A percentile compares a stretch with the other conserved stretches of the same genome.
phyloP scores from a whole-genome alignment of 2,797 vertebrate genomes.

The Numenius phaeopus region DNA sequence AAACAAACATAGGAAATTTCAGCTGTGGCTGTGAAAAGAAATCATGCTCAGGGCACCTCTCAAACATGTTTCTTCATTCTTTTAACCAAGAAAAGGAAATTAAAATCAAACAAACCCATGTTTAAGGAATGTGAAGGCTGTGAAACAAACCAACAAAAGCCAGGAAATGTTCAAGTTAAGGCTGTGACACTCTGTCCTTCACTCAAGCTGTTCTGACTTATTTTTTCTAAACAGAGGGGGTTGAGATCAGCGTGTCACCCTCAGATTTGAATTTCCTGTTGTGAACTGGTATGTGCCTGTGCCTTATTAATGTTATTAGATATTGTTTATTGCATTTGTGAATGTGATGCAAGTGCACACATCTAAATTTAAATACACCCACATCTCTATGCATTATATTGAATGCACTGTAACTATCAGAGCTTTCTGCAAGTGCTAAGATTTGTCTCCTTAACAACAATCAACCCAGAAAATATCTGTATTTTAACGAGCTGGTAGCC shows the following conservation, averaged over 20 bases:
- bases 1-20: conserved; percentile 76
- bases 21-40: conserved; percentile 71
- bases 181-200: conserved; percentile 73
- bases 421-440: conserved; percentile 18
- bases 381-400: conserved; percentile 12
- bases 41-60: conserved; percentile 65
- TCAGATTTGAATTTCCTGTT: conserved; percentile 72
- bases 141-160: conserved; percentile 75
- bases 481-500: conserved; percentile 38
- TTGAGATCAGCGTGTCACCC: conserved; percentile 63
- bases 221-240: conserved; percentile 66
- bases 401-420: not conserved
- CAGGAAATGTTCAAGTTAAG: conserved; percentile 74
- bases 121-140: conserved; percentile 76
- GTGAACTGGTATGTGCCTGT: conserved; percentile 61
- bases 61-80: conserved; percentile 70
- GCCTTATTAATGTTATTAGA: conserved; percentile 68
- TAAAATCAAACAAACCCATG: conserved; percentile 75
- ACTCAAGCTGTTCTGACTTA: conserved; percentile 72
- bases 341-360: conserved; percentile 1
- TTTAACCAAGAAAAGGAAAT: conserved; percentile 73
- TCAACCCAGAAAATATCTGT: conserved; percentile 36
- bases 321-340: conserved; percentile 64
- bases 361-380: conserved; percentile 51
- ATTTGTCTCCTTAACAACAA: conserved; percentile 63